Evolutionary conservation across 2,113 vertebrate species (phyloP), one percentile per base, ranked within the genome.

Genomic region (Hydrolagus affinis): DNA sequence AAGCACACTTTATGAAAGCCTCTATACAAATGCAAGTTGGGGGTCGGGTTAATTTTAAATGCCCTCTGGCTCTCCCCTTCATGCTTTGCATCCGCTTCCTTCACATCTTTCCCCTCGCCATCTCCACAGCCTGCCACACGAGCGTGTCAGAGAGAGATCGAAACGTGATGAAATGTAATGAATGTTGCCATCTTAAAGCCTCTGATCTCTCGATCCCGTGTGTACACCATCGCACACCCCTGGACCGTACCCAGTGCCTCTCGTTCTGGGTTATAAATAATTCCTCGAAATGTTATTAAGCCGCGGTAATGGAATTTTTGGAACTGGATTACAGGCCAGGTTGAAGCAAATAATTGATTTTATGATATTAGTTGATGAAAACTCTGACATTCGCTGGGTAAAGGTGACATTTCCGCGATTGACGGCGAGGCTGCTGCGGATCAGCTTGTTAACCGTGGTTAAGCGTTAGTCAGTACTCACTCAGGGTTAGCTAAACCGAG

Each of bases 301-400:
- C 75, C 25, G 7, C 11, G 60, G 57, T 60, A 60, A 60, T 60
- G 56, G 57, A 80, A 44, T 62, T 62, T 64, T 80, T 64, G 76
- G 76, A 80, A 64, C 60, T 80, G 57, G 7, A 28, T 80, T 80
- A 25, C 23, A 62, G 59, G 14, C 76, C 14, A 80, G 76, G 23
- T 62, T 80, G 17, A 62, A 64, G 59, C 14, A 60, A 80, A 28
- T 17, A 11, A 80, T 80, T 62, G 76, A 80, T 80, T 14, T 80
- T 80, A 15, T 80, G 14, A 8, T 64, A 9, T 64, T 60, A 64
- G 59, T 64, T 80, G 76, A 78, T 23, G 60, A 57, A 78, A 80
- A 62, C 11, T 62, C 59, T 62, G 23, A 25, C 12, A 60, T 62
- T 80, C 62, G n/a, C 25, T 80, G 62, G 12, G 62, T 62, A 64